Percentiles rank a stretch among this genome's conserved stretches.
phyloP scores from a whole-genome alignment of 2,113 vertebrate species.

The Tenrec ecaudatus region DNA sequence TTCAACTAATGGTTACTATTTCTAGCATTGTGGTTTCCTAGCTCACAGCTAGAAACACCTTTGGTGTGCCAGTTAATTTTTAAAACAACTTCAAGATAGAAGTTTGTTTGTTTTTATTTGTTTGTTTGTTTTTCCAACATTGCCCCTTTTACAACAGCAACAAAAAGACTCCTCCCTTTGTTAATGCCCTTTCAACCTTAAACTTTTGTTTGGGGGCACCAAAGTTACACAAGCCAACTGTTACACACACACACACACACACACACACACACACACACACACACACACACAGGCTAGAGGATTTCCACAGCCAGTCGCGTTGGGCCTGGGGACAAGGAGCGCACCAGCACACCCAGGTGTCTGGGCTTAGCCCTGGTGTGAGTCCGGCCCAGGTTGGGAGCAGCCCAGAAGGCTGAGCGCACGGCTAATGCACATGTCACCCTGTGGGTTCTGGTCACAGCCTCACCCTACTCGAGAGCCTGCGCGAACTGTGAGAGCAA shows the following conservation, averaged over 20 bases:
- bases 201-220: conserved; percentile 50
- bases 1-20: conserved; percentile 39
- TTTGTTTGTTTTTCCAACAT: not conserved
- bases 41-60: not conserved
- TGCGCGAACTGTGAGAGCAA: conserved; percentile 84
- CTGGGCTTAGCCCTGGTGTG: not conserved
- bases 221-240: conserved; percentile 45
- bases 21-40: conserved; percentile 22
- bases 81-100: not conserved
- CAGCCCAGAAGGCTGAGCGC: conserved; percentile 60
- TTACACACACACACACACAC: not conserved
- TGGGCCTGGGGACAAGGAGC: not conserved
- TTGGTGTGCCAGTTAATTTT: conserved; percentile 26
- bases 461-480: conserved; percentile 82
- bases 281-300: rapidly evolving
- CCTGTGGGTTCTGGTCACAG: conserved; percentile 81
- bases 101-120: not conserved
- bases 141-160: conserved; percentile 44
- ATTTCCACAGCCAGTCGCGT: not conserved
- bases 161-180: not conserved
- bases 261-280: not conserved
- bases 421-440: conserved; percentile 74
- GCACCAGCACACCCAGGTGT: not conserved
- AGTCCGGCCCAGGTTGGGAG: not conserved
- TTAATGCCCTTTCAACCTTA: conserved; percentile 43